These are phyloP conservation scores for Ophion costatus DNA, from an alignment of 2,888 invertebrate genomes.

Conservation along the genomic window DNA sequence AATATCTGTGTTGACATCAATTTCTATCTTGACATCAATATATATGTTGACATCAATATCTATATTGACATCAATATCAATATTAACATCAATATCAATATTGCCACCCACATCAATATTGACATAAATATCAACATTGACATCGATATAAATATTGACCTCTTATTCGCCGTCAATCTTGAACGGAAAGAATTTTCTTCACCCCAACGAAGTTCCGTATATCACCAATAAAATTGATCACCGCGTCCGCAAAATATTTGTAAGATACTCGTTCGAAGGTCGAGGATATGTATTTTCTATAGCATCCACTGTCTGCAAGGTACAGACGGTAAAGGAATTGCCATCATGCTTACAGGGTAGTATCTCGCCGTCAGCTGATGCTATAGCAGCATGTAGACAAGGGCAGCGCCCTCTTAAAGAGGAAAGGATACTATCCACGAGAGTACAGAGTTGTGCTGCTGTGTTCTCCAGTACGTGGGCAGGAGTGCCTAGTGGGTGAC, in stretches of 20 bases:
- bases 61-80: too few species aligned
- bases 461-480: slow-evolving; percentile 5
- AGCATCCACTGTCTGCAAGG: slow-evolving; percentile 1
- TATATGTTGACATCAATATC: too few species aligned
- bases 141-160: too few species aligned
- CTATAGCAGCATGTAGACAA: slow-evolving; percentile 40
- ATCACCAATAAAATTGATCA: too few species aligned
- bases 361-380: slow-evolving; percentile 52
- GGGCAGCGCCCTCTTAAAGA: slow-evolving; percentile 76
- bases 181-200: too few species aligned
- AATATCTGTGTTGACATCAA: too few species aligned
- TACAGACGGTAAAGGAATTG: slow-evolving; percentile 34
- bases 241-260: background rate
- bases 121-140: too few species aligned
- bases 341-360: slow-evolving; percentile 21
- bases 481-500: slow-evolving; percentile 2
- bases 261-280: background rate
- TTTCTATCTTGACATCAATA: too few species aligned
- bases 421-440: slow-evolving; percentile 66
- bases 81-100: too few species aligned
- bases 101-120: too few species aligned
- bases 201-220: too few species aligned
- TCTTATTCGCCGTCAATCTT: too few species aligned
- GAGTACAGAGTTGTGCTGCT: slow-evolving; percentile 22
- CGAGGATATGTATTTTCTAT: slow-evolving; percentile 13